These are phyloP conservation scores for Labeo calbasu DNA, from an alignment of 2,797 vertebrate genomes.

Conservation along the genomic window DNA sequence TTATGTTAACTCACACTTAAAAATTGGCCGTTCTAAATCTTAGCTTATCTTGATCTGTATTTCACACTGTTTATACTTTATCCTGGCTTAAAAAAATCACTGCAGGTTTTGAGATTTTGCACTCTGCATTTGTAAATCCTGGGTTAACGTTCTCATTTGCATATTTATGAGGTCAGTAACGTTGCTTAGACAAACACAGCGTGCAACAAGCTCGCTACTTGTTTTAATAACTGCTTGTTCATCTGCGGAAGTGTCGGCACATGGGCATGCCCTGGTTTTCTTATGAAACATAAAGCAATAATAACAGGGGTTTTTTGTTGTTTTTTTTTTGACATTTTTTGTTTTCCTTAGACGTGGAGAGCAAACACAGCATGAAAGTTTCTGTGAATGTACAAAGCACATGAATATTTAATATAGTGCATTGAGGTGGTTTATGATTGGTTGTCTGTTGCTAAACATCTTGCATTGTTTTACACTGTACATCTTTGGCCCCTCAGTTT, in stretches of 20 bases:
- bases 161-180: slow-evolving; percentile 23
- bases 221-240: slow-evolving; percentile 7
- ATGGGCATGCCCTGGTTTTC: background rate
- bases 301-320: background rate
- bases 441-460: slow-evolving; percentile 24
- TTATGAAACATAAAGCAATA: background rate
- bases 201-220: background rate
- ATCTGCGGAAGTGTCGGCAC: background rate
- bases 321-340: background rate
- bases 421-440: slow-evolving; percentile 2
- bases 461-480: background rate
- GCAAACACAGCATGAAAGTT: slow-evolving; percentile 9
- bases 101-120: background rate
- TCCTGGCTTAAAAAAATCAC: background rate
- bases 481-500: background rate
- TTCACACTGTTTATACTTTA: background rate
- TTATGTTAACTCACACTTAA: background rate
- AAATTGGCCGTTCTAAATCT: background rate
- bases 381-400: background rate
- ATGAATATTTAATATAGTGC: slow-evolving; percentile 13
- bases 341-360: background rate
- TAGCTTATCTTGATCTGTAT: slow-evolving; percentile 3
- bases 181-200: background rate
- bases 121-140: slow-evolving; percentile 5
- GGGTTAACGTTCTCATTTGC: background rate